Evolutionary conservation across 2,113 vertebrate genomes (phyloP).

Genomic region (Python bivittatus): DNA sequence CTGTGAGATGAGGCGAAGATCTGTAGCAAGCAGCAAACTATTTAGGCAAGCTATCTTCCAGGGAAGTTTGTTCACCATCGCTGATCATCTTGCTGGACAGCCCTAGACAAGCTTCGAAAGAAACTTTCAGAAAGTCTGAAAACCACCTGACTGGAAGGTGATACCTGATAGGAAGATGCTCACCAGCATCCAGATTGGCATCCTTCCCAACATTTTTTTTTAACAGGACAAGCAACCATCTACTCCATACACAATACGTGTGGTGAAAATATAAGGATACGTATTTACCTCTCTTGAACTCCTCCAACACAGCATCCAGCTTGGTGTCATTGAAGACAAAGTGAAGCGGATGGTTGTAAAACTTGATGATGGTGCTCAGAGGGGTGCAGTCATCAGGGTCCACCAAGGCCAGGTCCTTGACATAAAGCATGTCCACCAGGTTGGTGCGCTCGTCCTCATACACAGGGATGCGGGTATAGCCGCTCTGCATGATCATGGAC

Average conservation of each 20-base stretch:
- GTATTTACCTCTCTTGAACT: slow-evolving; percentile 87
- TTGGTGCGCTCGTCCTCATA: slow-evolving; percentile 92
- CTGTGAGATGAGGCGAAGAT: background rate
- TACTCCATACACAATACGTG: accelerated
- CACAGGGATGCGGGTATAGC: slow-evolving; percentile 88
- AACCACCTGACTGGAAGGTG: background rate
- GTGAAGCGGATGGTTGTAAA: slow-evolving; percentile 92
- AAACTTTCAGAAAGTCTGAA: background rate
- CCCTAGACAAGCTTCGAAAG: background rate
- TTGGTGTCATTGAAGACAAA: slow-evolving; percentile 94
- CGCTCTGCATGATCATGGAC: slow-evolving; percentile 93
- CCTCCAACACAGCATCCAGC: slow-evolving; percentile 89
- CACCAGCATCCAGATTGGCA: background rate
- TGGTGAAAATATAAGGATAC: background rate
- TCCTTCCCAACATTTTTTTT: background rate
- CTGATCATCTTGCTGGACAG: background rate
- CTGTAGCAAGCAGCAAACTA: background rate
- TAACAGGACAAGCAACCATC: background rate
- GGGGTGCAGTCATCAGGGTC: slow-evolving; percentile 89
- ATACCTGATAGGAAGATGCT: background rate
- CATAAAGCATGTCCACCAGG: slow-evolving; percentile 88
- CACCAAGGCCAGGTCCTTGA: slow-evolving; percentile 87
- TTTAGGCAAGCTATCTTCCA: background rate
- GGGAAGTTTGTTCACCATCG: background rate
- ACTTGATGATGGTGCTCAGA: slow-evolving; percentile 90